Conservation (phyloP, 2,888 invertebrate species). For the Cremastobaeus sp. region DNA sequence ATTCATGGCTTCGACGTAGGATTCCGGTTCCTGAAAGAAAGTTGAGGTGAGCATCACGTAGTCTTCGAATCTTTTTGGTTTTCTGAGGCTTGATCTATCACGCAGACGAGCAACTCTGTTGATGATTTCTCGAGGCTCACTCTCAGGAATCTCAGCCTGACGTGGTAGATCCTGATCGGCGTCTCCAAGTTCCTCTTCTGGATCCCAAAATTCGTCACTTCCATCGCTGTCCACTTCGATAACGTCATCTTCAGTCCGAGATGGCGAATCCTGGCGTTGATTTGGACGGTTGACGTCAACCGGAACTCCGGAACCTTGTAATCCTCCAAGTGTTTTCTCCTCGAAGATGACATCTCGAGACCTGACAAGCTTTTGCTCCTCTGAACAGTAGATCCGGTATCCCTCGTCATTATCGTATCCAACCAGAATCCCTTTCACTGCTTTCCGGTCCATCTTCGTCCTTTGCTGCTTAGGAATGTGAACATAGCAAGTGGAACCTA, state of each 20-base stretch:
- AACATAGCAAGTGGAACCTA: constrained; percentile 60
- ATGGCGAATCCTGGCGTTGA: neutral
- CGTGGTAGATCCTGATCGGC: no score
- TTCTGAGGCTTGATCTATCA: neutral
- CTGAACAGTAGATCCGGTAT: constrained; percentile 26
- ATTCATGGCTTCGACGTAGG: constrained; percentile 31
- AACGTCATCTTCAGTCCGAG: constrained; percentile 3
- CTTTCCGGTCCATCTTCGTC: constrained; percentile 65
- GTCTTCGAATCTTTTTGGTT: constrained; percentile 14
- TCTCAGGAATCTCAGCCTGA: no score
- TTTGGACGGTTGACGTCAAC: neutral
- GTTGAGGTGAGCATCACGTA: constrained; percentile 23
- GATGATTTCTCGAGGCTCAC: no score
- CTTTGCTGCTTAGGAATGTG: constrained; percentile 64
- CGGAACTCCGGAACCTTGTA: neutral
- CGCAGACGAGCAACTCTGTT: neutral
- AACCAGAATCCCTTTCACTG: constrained; percentile 63
- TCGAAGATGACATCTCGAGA: constrained; percentile 38
- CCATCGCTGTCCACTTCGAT: constrained; percentile 1
- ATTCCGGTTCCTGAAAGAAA: constrained; percentile 14
- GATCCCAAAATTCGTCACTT: constrained; percentile 7
- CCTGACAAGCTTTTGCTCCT: constrained; percentile 11
- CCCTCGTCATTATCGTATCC: constrained; percentile 37
- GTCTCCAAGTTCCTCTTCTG: neutral
- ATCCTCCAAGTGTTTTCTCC: constrained; percentile 14